Conservation (phyloP, 2,113 vertebrate species). For the Trachemys scripta region DNA sequence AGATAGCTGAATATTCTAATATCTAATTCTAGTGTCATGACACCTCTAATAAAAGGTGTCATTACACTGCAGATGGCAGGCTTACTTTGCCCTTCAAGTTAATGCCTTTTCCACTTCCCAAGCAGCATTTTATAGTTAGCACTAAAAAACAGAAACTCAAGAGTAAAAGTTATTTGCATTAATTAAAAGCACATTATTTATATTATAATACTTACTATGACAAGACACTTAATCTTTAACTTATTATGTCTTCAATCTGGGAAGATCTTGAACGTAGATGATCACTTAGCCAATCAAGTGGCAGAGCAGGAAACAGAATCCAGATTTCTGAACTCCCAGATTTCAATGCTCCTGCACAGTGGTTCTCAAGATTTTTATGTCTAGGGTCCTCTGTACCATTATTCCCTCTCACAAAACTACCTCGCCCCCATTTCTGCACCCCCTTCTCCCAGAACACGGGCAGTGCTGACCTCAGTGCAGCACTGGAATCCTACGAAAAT, state of each 20-base stretch:
- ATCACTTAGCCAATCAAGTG: background rate
- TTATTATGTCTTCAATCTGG: background rate
- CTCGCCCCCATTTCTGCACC: background rate
- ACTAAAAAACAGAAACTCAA: background rate
- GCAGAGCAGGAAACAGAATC: background rate
- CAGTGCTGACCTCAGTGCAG: background rate
- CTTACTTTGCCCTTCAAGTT: background rate
- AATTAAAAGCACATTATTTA: background rate
- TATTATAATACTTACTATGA: background rate
- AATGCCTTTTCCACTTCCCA: constrained; percentile 2
- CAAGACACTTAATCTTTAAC: background rate
- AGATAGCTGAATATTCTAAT: constrained; percentile 23
- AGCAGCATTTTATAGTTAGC: background rate
- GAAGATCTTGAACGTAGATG: background rate
- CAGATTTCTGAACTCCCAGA: background rate
- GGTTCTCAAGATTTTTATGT: background rate
- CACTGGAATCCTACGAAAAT: background rate
- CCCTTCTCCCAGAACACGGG: background rate
- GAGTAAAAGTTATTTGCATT: background rate
- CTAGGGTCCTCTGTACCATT: background rate
- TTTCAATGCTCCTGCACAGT: background rate
- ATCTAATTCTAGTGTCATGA: too few relatives aligned
- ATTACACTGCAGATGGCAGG: background rate
- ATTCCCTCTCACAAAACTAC: background rate
- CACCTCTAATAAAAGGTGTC: background rate